phyloP scores from a whole-genome alignment of 1,140 invertebrate species.

The Ericerus pela region DNA sequence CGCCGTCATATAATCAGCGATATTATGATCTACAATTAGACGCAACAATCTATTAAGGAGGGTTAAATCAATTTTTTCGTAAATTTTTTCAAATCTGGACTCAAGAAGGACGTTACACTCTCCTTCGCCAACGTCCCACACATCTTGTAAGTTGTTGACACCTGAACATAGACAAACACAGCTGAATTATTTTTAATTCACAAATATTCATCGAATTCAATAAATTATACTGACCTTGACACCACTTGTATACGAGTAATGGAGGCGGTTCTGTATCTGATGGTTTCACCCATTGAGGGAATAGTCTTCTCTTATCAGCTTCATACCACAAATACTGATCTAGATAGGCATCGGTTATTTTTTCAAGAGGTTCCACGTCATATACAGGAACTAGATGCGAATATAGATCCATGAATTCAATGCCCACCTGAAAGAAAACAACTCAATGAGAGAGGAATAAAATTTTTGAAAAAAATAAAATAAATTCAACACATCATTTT shows the following conservation, averaged over 20 bases:
- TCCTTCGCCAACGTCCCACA: slow-evolving; percentile 96
- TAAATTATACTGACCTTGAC: slow-evolving; percentile 59
- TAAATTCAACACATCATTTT: too few species aligned
- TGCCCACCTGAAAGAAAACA: slow-evolving; percentile 53
- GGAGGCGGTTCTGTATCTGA: slow-evolving; percentile 97
- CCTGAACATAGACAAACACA: slow-evolving; percentile 33
- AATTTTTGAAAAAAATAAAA: too few species aligned
- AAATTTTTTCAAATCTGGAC: slow-evolving; percentile 93
- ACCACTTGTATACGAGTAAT: slow-evolving; percentile 97
- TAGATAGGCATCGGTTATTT: slow-evolving; percentile 99
- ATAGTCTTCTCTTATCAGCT: slow-evolving; percentile 89
- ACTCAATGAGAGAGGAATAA: too few species aligned
- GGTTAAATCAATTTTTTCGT: slow-evolving; percentile 99
- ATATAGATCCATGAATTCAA: slow-evolving; percentile 99
- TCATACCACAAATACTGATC: slow-evolving; percentile 99
- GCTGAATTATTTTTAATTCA: background rate
- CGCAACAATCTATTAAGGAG: slow-evolving; percentile 87
- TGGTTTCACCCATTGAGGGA: slow-evolving; percentile 98
- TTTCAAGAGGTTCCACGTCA: slow-evolving; percentile 96
- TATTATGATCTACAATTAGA: slow-evolving; percentile 98
- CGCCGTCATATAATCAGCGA: slow-evolving; percentile 99
- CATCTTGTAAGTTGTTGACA: slow-evolving; percentile 93
- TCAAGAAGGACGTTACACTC: slow-evolving; percentile 98
- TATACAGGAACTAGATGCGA: slow-evolving; percentile 97
- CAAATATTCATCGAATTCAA: background rate